phyloP scores from a whole-genome alignment of 2,888 invertebrate species.

The Zhengitettix transpicula region DNA sequence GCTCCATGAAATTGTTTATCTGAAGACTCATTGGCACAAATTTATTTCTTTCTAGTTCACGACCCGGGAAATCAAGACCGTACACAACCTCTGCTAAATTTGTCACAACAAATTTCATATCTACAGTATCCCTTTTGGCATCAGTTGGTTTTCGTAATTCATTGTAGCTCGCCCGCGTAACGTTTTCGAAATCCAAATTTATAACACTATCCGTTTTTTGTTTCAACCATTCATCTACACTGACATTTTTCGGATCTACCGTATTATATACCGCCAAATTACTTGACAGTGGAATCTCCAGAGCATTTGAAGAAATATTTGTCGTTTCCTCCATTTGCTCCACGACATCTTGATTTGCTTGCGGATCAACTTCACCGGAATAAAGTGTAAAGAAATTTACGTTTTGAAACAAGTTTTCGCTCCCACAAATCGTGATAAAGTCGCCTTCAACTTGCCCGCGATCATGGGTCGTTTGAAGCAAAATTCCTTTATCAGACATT shows the following conservation, averaged over 20 bases:
- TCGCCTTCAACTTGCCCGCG: conserved; percentile 18
- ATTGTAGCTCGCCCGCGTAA: no score
- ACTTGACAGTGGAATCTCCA: conserved; percentile 1
- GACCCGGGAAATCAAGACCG: not conserved
- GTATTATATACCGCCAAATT: conserved; percentile 1
- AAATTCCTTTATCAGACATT: conserved; percentile 21
- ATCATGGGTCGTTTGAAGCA: conserved; percentile 19
- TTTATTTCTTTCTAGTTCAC: no score
- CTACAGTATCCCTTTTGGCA: conserved; percentile 11
- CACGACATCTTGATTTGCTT: conserved; percentile 6
- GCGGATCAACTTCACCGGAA: not conserved
- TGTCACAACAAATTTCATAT: not conserved
- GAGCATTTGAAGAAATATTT: not conserved
- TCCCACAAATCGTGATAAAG: not conserved
- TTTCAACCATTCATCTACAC: conserved; percentile 25
- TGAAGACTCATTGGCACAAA: no score
- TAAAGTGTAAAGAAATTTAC: not conserved
- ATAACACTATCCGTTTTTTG: conserved; percentile 20
- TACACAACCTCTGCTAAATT: not conserved
- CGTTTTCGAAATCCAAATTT: conserved; percentile 18
- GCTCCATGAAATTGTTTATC: no score
- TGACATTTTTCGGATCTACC: conserved; percentile 8
- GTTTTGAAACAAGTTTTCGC: not conserved
- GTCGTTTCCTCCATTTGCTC: not conserved
- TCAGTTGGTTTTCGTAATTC: no score